A percentile compares a stretch with the other conserved stretches of the same genome.
phyloP scores from a whole-genome alignment of 2,113 vertebrate genomes.

The Piprites chloris region DNA sequence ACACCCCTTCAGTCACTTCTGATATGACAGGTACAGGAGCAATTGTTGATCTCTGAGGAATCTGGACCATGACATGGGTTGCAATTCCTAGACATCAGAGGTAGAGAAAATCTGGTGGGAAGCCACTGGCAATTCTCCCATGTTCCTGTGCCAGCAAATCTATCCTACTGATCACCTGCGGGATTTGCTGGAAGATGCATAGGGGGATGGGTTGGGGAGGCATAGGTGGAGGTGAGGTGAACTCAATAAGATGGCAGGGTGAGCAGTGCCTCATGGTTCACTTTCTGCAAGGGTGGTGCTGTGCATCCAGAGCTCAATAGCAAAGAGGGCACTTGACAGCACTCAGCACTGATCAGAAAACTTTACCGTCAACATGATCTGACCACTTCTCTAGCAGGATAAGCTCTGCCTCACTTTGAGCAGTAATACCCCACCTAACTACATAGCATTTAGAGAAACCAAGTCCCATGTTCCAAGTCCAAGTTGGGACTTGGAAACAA shows the following conservation, averaged over 20 bases:
- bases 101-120: neutral
- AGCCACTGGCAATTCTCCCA: neutral
- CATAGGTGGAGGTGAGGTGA: neutral
- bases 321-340: neutral
- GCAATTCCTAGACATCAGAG: neutral
- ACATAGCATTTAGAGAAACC: neutral
- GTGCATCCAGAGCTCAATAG: neutral
- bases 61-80: neutral
- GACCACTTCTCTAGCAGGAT: neutral
- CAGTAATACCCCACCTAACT: neutral
- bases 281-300: neutral
- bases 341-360: neutral
- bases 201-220: accelerated
- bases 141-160: neutral
- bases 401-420: neutral
- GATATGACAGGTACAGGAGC: neutral
- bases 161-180: accelerated
- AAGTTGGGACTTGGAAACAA: too few species aligned
- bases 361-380: neutral
- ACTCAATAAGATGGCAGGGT: neutral
- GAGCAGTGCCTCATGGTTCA: accelerated
- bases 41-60: neutral
- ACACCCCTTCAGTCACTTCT: neutral
- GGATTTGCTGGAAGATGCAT: neutral
- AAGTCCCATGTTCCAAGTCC: neutral